Conservation (phyloP, 2,113 vertebrate species). For the Mormoops blainvillei region DNA sequence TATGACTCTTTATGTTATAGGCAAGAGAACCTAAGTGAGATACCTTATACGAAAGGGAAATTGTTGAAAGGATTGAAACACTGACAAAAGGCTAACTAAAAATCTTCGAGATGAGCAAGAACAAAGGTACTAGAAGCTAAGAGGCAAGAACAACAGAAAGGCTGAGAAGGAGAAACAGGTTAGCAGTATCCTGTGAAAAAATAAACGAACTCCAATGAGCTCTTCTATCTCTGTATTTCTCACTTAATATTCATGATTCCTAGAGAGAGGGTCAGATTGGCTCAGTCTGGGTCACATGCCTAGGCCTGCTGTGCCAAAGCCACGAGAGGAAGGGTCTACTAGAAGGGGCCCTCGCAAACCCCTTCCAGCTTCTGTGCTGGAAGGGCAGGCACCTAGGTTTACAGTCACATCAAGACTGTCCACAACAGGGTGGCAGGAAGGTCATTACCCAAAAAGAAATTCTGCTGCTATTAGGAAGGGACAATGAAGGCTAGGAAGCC, state of each 20-base stretch:
- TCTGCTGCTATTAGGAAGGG: background rate
- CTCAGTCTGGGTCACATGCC: background rate
- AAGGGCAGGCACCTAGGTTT: background rate
- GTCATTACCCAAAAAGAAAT: background rate
- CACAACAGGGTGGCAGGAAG: background rate
- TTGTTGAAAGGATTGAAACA: background rate
- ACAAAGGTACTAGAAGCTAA: background rate
- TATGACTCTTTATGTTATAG: background rate
- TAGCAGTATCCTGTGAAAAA: background rate
- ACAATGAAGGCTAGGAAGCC: background rate
- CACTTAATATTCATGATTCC: background rate
- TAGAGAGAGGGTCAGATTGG: background rate
- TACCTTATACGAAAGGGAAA: background rate
- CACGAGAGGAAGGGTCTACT: background rate
- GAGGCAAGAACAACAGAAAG: background rate
- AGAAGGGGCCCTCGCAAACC: background rate
- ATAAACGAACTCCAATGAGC: background rate
- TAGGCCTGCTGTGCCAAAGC: background rate
- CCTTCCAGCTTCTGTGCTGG: background rate
- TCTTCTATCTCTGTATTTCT: background rate
- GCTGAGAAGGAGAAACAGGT: background rate
- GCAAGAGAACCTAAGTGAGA: background rate
- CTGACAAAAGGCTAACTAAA: background rate
- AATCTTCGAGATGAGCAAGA: background rate
- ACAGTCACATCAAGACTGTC: background rate